A percentile compares a stretch with the other conserved stretches of the same genome.
Evolutionary conservation across 2,113 vertebrate genomes (phyloP).

Genomic region (Sus scrofa): DNA sequence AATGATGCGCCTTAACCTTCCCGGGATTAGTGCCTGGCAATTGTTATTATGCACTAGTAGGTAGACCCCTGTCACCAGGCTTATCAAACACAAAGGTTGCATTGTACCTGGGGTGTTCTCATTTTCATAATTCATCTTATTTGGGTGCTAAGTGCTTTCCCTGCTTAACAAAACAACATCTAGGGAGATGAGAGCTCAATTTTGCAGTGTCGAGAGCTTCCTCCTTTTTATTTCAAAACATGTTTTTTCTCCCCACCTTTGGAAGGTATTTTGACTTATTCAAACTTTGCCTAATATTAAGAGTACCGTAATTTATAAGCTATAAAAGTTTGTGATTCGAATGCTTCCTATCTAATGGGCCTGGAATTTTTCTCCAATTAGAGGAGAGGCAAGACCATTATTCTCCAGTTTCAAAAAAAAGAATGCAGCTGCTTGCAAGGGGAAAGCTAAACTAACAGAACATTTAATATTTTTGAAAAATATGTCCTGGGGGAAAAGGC

Average conservation of each 20-base stretch:
- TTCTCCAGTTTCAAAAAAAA: slow-evolving; percentile 70
- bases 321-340: slow-evolving; percentile 42
- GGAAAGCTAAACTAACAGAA: slow-evolving; percentile 67
- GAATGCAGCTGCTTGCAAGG: slow-evolving; percentile 72
- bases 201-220: slow-evolving; percentile 30
- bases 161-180: neutral
- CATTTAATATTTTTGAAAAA: slow-evolving; percentile 79
- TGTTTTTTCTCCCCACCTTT: neutral
- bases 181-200: neutral
- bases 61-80: neutral
- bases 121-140: neutral
- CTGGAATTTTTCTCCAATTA: slow-evolving; percentile 76
- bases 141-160: neutral
- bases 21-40: neutral
- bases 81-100: neutral
- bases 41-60: neutral
- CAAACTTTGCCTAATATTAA: neutral
- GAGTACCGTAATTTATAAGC: neutral
- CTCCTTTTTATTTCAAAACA: slow-evolving; percentile 14
- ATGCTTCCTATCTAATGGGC: slow-evolving; percentile 50
- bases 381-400: slow-evolving; percentile 29
- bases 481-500: slow-evolving; percentile 41
- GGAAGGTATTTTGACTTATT: slow-evolving; percentile 47
- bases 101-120: neutral
- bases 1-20: neutral